Conservation (phyloP, 2,888 invertebrate genomes). For the Eucera pruinosa region DNA sequence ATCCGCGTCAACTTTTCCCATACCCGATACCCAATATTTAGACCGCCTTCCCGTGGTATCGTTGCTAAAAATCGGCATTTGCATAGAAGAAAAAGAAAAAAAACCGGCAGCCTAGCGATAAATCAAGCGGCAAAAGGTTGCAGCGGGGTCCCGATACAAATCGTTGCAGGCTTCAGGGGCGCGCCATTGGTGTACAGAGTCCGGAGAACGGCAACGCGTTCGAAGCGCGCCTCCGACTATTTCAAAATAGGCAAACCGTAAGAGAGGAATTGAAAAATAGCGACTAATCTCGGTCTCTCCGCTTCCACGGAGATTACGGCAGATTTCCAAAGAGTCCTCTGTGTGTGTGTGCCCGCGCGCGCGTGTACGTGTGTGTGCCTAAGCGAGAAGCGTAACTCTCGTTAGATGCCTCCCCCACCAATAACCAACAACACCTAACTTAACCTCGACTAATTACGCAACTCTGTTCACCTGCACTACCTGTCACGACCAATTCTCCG, state of each 20-base stretch:
- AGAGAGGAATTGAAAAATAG: constrained; percentile 26
- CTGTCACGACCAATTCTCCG: constrained; percentile 53
- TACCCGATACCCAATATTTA: too few species aligned
- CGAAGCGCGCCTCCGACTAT: not conserved
- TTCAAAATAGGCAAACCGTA: constrained; percentile 21
- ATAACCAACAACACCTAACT: constrained; percentile 52
- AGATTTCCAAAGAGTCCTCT: not conserved
- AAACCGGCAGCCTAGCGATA: too few species aligned
- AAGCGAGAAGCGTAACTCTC: constrained; percentile 46
- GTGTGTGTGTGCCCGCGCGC: not conserved
- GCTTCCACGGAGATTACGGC: too few species aligned
- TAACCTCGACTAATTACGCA: constrained; percentile 67
- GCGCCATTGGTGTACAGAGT: constrained; percentile 16
- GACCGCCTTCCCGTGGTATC: too few species aligned
- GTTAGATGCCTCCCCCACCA: constrained; percentile 56
- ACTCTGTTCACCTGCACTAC: constrained; percentile 60
- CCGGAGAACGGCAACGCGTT: too few species aligned
- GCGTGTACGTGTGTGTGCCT: not conserved
- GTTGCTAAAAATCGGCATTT: too few species aligned
- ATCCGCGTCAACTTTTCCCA: too few species aligned
- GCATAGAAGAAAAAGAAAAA: too few species aligned
- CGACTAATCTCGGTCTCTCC: constrained; percentile 1
- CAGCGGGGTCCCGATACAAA: constrained; percentile 15
- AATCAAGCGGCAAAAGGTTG: constrained; percentile 23
- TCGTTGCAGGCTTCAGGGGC: constrained; percentile 18